A percentile compares a stretch with the other conserved stretches of the same genome.
phyloP scores from a whole-genome alignment of 2,113 vertebrate species.

The Neotoma lepida region DNA sequence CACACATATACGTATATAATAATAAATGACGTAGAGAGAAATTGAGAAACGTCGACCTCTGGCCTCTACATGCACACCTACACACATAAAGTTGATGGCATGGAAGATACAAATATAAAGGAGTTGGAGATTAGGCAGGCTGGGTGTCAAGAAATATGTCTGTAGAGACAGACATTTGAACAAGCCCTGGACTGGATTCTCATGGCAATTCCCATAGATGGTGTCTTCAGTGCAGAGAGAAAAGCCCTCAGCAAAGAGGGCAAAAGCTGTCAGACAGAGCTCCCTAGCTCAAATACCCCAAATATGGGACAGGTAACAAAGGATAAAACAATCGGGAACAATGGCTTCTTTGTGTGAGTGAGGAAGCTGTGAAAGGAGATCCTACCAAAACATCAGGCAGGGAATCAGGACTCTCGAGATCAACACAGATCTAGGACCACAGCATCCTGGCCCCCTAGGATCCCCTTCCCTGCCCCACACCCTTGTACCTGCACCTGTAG shows the following conservation, averaged over 20 bases:
- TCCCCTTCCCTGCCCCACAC: fast-evolving
- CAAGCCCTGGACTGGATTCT: neutral
- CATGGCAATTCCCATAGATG: neutral
- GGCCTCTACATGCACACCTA: neutral
- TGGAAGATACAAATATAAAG: neutral
- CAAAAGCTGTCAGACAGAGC: neutral
- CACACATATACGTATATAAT: neutral
- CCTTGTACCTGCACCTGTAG: neutral
- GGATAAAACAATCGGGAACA: neutral
- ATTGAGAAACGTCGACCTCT: neutral
- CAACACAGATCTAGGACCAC: neutral
- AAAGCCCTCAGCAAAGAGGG: neutral
- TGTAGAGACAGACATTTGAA: neutral
- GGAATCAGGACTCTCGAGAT: neutral
- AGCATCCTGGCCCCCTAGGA: fast-evolving
- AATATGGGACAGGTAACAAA: neutral
- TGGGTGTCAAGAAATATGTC: neutral
- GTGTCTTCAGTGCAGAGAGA: neutral
- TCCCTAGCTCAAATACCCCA: neutral
- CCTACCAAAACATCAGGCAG: neutral
- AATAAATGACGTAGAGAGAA: neutral
- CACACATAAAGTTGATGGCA: neutral
- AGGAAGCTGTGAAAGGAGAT: neutral
- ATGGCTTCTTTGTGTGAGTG: fast-evolving
- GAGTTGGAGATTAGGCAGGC: neutral